A percentile compares a stretch with the other conserved stretches of the same genome.
Conservation (phyloP, 2,888 invertebrate genomes). For the Fragum fragum region DNA sequence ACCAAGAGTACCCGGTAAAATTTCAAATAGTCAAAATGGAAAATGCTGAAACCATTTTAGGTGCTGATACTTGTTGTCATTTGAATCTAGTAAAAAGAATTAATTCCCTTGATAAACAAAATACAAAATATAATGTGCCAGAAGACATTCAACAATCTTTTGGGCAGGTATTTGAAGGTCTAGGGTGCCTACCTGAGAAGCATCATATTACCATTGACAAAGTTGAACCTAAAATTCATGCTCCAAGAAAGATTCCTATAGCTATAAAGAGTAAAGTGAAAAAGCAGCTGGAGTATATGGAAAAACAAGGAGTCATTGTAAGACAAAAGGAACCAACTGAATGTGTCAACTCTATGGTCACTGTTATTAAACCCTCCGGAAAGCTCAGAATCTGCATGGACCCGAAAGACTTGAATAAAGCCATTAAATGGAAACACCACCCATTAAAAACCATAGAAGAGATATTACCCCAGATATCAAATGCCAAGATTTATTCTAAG, state of each 20-base stretch:
- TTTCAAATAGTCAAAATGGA: slow-evolving; percentile 43
- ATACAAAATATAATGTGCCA: background rate
- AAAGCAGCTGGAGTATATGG: slow-evolving; percentile 51
- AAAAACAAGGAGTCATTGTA: slow-evolving; percentile 50
- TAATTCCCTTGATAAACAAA: slow-evolving; percentile 7
- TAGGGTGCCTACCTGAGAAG: slow-evolving; percentile 40
- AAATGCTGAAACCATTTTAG: slow-evolving; percentile 25
- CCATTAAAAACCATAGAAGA: slow-evolving; percentile 66
- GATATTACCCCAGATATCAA: slow-evolving; percentile 46
- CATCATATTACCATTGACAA: slow-evolving; percentile 38
- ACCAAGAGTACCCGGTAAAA: slow-evolving; percentile 18
- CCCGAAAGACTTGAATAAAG: slow-evolving; percentile 59
- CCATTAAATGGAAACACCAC: slow-evolving; percentile 61
- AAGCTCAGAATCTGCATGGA: slow-evolving; percentile 61
- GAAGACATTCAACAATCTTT: slow-evolving; percentile 29
- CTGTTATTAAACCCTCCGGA: slow-evolving; percentile 53
- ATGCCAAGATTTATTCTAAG: slow-evolving; percentile 55
- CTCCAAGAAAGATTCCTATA: slow-evolving; percentile 50
- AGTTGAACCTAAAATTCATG: slow-evolving; percentile 35
- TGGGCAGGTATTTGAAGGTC: slow-evolving; percentile 38
- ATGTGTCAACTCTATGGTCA: slow-evolving; percentile 62
- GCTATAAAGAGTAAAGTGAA: slow-evolving; percentile 51
- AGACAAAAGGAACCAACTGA: slow-evolving; percentile 49
- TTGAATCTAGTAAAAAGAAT: slow-evolving; percentile 32
- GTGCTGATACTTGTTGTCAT: slow-evolving; percentile 30